A percentile compares a stretch with the other conserved stretches of the same genome.
phyloP scores from a whole-genome alignment of 2,888 invertebrate genomes.

The Octodonta nipae region DNA sequence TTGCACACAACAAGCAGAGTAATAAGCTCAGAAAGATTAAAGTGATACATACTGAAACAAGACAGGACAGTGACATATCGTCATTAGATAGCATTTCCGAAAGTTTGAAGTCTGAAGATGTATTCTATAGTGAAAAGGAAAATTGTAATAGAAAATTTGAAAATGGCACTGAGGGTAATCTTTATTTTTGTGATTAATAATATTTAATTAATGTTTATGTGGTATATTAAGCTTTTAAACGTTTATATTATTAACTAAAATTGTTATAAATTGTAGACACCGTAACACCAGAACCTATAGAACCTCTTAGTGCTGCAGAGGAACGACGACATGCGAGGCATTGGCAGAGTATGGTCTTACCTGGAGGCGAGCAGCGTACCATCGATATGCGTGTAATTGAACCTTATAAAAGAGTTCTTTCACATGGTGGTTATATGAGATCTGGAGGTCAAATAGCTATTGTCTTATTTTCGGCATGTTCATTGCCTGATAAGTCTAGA shows the following conservation, averaged over 20 bases:
- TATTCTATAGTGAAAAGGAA: constrained; percentile 33
- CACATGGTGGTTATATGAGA: constrained; percentile 71
- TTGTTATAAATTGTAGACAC: constrained; percentile 17
- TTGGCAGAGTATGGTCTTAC: constrained; percentile 58
- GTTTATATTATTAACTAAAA: too few species aligned
- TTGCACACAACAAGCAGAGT: constrained; percentile 31
- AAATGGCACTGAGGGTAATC: too few species aligned
- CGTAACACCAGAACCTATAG: constrained; percentile 45
- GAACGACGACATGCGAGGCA: constrained; percentile 59
- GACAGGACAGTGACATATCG: constrained; percentile 32
- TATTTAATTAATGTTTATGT: neutral
- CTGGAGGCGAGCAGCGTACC: constrained; percentile 54
- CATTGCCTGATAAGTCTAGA: constrained; percentile 67
- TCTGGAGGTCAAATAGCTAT: constrained; percentile 63
- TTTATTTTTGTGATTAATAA: neutral
- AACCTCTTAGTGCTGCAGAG: constrained; percentile 63
- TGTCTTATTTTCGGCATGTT: constrained; percentile 80
- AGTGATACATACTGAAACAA: constrained; percentile 25
- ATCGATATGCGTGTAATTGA: constrained; percentile 82
- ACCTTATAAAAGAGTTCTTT: constrained; percentile 74
- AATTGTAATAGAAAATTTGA: too few species aligned
- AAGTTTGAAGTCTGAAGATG: constrained; percentile 38
- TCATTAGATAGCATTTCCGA: constrained; percentile 33
- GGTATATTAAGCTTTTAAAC: neutral
- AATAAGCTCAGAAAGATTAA: constrained; percentile 33